Base-by-base conservation (phyloP, 2,113 vertebrate genomes). In the Rhegmatorhina hoffmannsi region DNA sequence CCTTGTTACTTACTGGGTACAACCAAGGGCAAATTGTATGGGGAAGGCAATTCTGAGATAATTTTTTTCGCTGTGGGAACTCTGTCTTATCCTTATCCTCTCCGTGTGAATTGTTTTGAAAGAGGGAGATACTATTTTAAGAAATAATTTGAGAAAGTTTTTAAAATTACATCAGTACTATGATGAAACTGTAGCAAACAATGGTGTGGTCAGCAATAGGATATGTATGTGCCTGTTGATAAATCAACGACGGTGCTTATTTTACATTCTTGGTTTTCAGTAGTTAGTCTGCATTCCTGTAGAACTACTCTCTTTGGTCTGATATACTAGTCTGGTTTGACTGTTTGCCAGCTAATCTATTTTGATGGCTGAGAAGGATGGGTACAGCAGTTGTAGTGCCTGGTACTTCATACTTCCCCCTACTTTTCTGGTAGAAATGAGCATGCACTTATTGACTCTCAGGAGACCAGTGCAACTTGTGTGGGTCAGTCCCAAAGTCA, bases 401-500 rank as follows among this genome's bases (percentile, higher is more conserved):
- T 87, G 63, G 16, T 52, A 25, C 26, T 76, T 82, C 15, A 13
- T 70, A 74, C 23, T 82, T 38, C 11, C 25, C 17, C 4, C 9
- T 75, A 1, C 13, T 87, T 66, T 69, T 87, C 59, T 38, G 4
- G 0, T 28, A 59, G 49, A 67, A 75, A 29, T 55, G 36, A n/a
- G 6, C 14, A 33, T 55, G 60, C 1, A 0, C 15, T 49, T 73
- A 40, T 5, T 15, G 24, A 28, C 4, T 44, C 16, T 40, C 0
- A 2, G 33, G 29, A 79, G 44, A 31, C 0, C 1, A 38, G 29
- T 21, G 9, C 29, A 47, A 26, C 31, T 76, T 58, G 15, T n/a
- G 14, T 19, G 33, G n/a, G 44, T 81, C 80, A 24, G 15, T 31
- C 36, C 31, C 49, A 69, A 68, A 83, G 75, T 58, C 67, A 52